Evolutionary conservation across 2,113 vertebrate species (phyloP).

Genomic region (Ctenodactylus gundi): DNA sequence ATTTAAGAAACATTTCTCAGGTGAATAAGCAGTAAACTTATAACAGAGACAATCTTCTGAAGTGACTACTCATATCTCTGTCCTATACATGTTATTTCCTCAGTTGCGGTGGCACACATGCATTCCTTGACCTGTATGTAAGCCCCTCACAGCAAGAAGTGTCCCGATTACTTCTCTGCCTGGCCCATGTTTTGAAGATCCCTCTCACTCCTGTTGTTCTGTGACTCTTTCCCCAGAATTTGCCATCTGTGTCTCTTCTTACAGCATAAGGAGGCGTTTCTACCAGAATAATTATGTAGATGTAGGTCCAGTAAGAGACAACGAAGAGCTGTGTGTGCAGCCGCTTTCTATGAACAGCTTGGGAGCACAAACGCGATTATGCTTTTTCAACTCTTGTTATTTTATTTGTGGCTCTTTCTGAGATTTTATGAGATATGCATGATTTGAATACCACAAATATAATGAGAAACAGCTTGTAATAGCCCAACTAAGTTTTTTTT

Average conservation of each 20-base stretch:
- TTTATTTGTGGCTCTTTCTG: slow-evolving; percentile 52
- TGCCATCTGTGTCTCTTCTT: slow-evolving; percentile 5
- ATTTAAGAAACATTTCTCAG: not conserved
- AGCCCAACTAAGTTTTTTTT: slow-evolving; percentile 26
- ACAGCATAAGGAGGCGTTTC: not conserved
- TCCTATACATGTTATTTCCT: not conserved
- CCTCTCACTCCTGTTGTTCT: not conserved
- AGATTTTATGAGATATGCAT: slow-evolving; percentile 52
- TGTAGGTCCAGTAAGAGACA: not conserved
- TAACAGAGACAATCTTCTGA: not conserved
- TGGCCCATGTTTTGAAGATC: not conserved
- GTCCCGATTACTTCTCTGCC: not conserved
- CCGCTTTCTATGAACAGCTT: slow-evolving; percentile 13
- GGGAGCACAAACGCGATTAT: not conserved
- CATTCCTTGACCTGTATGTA: not conserved
- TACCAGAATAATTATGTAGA: not conserved
- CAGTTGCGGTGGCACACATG: not conserved
- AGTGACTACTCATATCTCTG: not conserved
- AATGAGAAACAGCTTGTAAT: slow-evolving; percentile 63
- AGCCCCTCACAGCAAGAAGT: not conserved
- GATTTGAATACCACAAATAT: slow-evolving; percentile 51
- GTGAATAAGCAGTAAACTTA: not conserved
- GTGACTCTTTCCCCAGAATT: not conserved
- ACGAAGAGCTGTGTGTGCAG: not conserved
- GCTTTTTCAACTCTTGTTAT: slow-evolving; percentile 38